Percentiles rank a stretch among this genome's conserved stretches.
These are phyloP conservation scores for Plebejus anna DNA, from an alignment of 2,888 invertebrate genomes.

Conservation along the genomic window DNA sequence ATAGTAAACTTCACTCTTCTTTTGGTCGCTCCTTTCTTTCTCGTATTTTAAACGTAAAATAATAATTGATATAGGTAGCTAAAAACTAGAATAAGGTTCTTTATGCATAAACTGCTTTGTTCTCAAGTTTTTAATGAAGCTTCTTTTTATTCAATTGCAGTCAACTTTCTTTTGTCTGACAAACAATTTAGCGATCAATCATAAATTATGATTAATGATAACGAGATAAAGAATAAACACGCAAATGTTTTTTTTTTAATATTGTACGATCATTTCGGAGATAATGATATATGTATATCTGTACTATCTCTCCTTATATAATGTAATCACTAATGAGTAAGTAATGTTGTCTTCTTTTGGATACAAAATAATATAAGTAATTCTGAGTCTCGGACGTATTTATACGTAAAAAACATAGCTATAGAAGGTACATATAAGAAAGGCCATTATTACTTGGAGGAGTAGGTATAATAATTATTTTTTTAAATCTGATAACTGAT, in stretches of 20 bases:
- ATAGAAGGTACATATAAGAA: too few species aligned
- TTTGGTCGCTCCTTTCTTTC: too few species aligned
- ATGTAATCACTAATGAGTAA: neutral
- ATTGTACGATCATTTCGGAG: neutral
- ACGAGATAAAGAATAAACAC: neutral
- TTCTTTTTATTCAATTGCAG: neutral
- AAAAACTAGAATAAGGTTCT: neutral
- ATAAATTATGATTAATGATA: slow-evolving; percentile 1
- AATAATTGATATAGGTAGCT: too few species aligned
- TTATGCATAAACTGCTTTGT: neutral
- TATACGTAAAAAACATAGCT: too few species aligned
- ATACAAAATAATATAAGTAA: too few species aligned
- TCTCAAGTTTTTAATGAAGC: neutral
- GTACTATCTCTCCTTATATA: neutral
- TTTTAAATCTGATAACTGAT: slow-evolving; percentile 9
- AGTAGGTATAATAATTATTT: neutral
- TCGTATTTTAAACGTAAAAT: too few species aligned
- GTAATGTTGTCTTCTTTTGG: neutral
- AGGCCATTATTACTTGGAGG: too few species aligned
- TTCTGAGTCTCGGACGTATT: too few species aligned
- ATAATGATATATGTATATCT: neutral
- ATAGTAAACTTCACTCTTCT: too few species aligned
- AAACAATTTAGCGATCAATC: neutral
- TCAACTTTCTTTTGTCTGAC: neutral
- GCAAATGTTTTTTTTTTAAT: neutral